Conservation (phyloP, 2,113 vertebrate species). For the Hippolais icterina region DNA sequence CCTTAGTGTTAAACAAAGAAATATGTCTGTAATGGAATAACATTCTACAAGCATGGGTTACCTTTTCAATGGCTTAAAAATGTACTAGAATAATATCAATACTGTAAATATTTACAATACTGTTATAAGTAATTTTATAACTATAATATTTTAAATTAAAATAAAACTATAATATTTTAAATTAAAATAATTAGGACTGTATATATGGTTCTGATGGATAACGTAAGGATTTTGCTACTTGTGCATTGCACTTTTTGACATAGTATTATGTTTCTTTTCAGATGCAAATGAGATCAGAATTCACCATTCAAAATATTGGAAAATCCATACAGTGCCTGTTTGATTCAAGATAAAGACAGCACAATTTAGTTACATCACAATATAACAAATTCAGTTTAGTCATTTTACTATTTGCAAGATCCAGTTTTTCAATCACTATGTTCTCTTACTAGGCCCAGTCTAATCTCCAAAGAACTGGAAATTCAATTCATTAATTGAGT, state of each 20-base stretch:
- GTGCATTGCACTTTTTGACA: neutral
- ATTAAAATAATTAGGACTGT: neutral
- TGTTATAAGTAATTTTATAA: neutral
- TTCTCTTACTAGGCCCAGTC: neutral
- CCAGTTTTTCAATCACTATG: neutral
- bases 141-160: neutral
- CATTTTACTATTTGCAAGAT: neutral
- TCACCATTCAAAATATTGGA: neutral
- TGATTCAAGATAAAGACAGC: neutral
- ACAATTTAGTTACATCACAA: neutral
- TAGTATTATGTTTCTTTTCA: neutral
- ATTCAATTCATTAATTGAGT: neutral
- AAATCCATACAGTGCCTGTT: neutral
- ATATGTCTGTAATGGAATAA: neutral
- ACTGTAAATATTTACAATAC: neutral
- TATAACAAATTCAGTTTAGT: neutral
- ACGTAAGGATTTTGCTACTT: neutral
- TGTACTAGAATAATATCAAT: neutral
- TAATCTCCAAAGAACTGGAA: neutral
- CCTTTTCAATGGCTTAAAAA: neutral
- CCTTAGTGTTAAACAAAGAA: neutral
- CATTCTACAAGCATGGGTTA: neutral
- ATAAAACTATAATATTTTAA: neutral
- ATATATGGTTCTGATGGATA: neutral
- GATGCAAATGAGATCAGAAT: neutral